phyloP scores from a whole-genome alignment of 2,888 invertebrate species.

The Thalpophila matura region DNA sequence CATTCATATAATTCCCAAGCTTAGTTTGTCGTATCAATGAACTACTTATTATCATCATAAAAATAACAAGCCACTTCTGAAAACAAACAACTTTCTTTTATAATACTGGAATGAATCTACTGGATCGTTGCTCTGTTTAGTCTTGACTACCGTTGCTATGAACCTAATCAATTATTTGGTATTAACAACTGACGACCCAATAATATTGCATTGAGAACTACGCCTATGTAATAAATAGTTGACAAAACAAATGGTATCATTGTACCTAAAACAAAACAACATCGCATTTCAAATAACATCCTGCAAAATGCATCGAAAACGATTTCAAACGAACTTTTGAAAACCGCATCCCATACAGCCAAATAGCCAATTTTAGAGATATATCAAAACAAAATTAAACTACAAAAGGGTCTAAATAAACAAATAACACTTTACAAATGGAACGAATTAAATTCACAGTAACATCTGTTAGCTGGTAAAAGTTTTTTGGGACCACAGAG shows the following conservation, averaged over 20 bases:
- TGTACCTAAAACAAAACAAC: slow-evolving; percentile 14
- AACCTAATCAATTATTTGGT: not conserved
- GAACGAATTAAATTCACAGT: slow-evolving; percentile 46
- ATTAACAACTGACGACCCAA: not conserved
- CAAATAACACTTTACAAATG: slow-evolving; percentile 48
- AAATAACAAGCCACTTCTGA: no score
- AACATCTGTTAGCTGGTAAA: slow-evolving; percentile 48
- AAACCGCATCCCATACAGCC: slow-evolving; percentile 33
- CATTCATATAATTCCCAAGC: no score
- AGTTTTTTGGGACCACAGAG: slow-evolving; percentile 43
- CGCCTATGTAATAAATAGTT: not conserved
- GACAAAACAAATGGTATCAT: slow-evolving; percentile 8
- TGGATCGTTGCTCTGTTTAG: not conserved
- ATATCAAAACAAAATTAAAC: slow-evolving; percentile 49
- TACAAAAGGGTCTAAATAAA: slow-evolving; percentile 34
- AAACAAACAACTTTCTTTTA: no score
- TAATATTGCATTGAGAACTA: not conserved
- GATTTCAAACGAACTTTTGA: slow-evolving; percentile 12
- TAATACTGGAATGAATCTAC: no score
- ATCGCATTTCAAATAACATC: slow-evolving; percentile 23
- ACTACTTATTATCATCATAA: no score
- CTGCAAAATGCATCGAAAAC: slow-evolving; percentile 20
- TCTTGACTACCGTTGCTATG: not conserved
- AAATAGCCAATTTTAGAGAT: slow-evolving; percentile 27
- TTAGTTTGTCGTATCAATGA: no score